phyloP scores from a whole-genome alignment of 2,113 vertebrate genomes.

The Petrocephalus zakoni region DNA sequence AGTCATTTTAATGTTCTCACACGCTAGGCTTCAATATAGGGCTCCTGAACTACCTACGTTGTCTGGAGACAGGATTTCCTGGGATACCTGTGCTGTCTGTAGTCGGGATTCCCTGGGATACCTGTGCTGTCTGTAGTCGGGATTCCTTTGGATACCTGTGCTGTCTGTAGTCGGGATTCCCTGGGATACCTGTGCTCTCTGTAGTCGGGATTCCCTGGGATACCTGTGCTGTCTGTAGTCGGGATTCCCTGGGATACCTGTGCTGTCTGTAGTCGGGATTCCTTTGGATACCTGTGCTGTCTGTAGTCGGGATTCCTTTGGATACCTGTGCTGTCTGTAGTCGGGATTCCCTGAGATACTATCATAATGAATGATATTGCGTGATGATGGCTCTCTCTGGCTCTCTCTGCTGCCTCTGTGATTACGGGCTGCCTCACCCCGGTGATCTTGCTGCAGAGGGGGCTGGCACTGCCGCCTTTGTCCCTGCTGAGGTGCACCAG shows the following conservation, averaged over 20 bases:
- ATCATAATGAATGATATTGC: not conserved
- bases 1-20: not conserved
- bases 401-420: not conserved
- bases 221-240: too few species aligned
- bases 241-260: not conserved
- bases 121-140: not conserved
- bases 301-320: too few species aligned
- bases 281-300: too few species aligned
- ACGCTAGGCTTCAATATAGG: not conserved
- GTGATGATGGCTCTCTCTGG: not conserved
- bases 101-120: not conserved
- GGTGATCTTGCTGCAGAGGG: constrained; percentile 70
- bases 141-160: not conserved
- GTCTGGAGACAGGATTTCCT: too few species aligned
- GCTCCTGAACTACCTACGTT: not conserved
- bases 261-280: not conserved
- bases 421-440: constrained; percentile 61
- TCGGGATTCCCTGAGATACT: too few species aligned
- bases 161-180: not conserved
- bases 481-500: constrained; percentile 82
- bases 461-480: constrained; percentile 52
- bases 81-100: not conserved
- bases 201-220: too few species aligned
- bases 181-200: too few species aligned
- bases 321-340: not conserved